Conservation (phyloP, 2,888 invertebrate genomes). For the Esperia sulphurella region DNA sequence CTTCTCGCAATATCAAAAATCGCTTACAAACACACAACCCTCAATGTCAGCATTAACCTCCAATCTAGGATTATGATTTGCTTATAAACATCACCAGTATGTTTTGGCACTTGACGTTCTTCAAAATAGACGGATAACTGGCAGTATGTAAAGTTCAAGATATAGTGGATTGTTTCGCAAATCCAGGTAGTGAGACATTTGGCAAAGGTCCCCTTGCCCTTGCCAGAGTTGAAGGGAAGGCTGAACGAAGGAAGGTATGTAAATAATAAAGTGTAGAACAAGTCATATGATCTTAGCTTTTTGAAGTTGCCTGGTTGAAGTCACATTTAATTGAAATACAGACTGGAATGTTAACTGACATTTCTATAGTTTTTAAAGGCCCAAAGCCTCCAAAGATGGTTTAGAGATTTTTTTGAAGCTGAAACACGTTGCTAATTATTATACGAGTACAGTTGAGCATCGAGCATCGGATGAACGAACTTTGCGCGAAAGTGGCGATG, state of each 20-base stretch:
- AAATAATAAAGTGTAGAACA: slow-evolving; percentile 24
- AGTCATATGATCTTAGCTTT: too few species aligned
- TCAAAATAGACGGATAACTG: neutral
- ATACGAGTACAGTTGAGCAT: too few species aligned
- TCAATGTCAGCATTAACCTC: slow-evolving; percentile 8
- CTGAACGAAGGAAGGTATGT: slow-evolving; percentile 34
- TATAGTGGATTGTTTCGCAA: slow-evolving; percentile 6
- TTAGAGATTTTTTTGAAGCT: too few species aligned
- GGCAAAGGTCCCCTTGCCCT: slow-evolving; percentile 29
- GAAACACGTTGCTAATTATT: too few species aligned
- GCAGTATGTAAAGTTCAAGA: neutral
- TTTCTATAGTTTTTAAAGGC: too few species aligned
- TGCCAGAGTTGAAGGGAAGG: slow-evolving; percentile 25
- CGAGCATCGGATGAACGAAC: too few species aligned
- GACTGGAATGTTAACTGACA: too few species aligned
- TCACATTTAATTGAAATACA: too few species aligned
- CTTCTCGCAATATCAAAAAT: slow-evolving; percentile 7
- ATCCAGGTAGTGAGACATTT: slow-evolving; percentile 39
- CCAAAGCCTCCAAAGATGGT: too few species aligned
- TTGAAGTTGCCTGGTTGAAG: too few species aligned
- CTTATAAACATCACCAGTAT: slow-evolving; percentile 8
- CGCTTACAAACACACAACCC: slow-evolving; percentile 8
- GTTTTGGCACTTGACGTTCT: neutral
- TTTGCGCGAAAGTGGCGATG: too few species aligned
- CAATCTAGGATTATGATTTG: slow-evolving; percentile 15